Percentiles rank a stretch among this genome's conserved stretches.
Conservation (phyloP, 2,797 vertebrate species). For the Philypnodon macrostomus region DNA sequence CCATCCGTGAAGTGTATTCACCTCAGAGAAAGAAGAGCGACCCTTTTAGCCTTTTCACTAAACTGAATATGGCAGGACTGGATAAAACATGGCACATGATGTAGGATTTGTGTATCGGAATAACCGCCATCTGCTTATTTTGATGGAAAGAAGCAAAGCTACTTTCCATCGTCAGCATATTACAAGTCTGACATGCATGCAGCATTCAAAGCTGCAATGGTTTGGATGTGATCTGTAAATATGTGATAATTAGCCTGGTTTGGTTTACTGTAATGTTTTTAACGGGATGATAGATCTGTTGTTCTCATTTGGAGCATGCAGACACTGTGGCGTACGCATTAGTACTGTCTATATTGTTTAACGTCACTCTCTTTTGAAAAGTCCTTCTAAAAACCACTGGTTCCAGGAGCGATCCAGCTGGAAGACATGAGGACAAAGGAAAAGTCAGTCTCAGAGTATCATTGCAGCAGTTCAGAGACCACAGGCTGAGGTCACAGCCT, state of each 20-base stretch:
- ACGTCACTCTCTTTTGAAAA: constrained; percentile 55
- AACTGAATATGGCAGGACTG: constrained; percentile 11
- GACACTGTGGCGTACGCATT: constrained; percentile 48
- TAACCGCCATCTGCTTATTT: constrained; percentile 42
- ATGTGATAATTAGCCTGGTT: constrained; percentile 37
- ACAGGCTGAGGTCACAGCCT: constrained; percentile 51
- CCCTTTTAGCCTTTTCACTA: constrained; percentile 12
- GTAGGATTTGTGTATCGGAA: constrained; percentile 34
- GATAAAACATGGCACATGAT: constrained; percentile 21
- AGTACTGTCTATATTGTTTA: constrained; percentile 47
- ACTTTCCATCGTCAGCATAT: constrained; percentile 35
- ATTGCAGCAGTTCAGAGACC: constrained; percentile 30
- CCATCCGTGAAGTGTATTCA: constrained; percentile 38
- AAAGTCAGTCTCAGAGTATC: constrained; percentile 42
- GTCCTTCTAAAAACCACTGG: constrained; percentile 40
- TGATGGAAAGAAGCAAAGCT: constrained; percentile 34
- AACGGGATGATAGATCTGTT: constrained; percentile 43
- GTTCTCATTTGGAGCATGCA: constrained; percentile 50
- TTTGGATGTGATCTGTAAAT: constrained; percentile 32
- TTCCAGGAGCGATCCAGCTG: constrained; percentile 35
- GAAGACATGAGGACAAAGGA: constrained; percentile 35
- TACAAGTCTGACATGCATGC: constrained; percentile 20
- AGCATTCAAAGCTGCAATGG: constrained; percentile 28
- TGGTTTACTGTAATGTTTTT: no score
- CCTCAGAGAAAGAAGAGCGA: constrained; percentile 26